Conservation (phyloP, 2,888 invertebrate species). For the Graphium colonna region DNA sequence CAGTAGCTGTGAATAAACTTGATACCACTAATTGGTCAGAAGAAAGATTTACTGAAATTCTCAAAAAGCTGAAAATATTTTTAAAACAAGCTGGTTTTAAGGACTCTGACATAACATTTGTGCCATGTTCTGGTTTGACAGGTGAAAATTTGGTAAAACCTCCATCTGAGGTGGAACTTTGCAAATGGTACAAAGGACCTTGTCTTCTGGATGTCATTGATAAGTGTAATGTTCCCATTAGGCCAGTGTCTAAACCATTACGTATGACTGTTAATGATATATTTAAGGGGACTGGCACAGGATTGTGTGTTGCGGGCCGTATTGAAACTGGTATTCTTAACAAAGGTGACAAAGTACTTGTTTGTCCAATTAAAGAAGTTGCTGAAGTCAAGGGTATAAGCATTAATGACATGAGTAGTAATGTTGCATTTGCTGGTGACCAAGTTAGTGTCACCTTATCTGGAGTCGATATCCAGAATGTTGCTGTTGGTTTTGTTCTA, state of each 20-base stretch:
- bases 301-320: conserved; percentile 93
- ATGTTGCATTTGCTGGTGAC: conserved; percentile 95
- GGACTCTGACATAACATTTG: conserved; percentile 91
- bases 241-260: conserved; percentile 93
- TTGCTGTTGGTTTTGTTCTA: conserved; percentile 91
- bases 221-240: conserved; percentile 90
- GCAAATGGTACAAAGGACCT: conserved; percentile 91
- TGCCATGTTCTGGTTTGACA: conserved; percentile 97
- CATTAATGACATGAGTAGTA: conserved; percentile 86
- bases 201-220: conserved; percentile 93
- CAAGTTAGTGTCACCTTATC: conserved; percentile 91
- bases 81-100: conserved; percentile 95
- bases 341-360: conserved; percentile 90
- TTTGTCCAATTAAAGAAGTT: conserved; percentile 91
- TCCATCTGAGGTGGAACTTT: conserved; percentile 82
- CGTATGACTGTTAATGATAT: conserved; percentile 96
- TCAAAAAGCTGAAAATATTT: conserved; percentile 88
- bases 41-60: conserved; percentile 94
- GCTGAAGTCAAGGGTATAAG: conserved; percentile 88
- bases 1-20: conserved; percentile 97
- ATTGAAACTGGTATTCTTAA: conserved; percentile 95
- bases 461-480: conserved; percentile 91
- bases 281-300: conserved; percentile 95
- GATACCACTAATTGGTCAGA: conserved; percentile 97
- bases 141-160: conserved; percentile 93